A percentile compares a stretch with the other conserved stretches of the same genome.
phyloP scores from a whole-genome alignment of 1,140 invertebrate species.

The Heliconius nattereri region DNA sequence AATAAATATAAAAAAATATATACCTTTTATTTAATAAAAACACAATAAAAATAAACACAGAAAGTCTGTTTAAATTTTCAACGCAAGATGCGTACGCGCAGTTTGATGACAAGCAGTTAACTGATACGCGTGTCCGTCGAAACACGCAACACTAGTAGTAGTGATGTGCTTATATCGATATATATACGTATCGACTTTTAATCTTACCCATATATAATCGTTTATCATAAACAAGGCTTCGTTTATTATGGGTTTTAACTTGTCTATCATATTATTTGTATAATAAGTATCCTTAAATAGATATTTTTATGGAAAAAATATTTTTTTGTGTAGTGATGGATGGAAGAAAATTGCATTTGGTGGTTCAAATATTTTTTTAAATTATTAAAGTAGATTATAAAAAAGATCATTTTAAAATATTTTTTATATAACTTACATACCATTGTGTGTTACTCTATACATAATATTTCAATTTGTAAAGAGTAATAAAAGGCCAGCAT shows the following conservation, averaged over 20 bases:
- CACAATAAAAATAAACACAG: constrained; percentile 11
- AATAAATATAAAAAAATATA: constrained; percentile 1
- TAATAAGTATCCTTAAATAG: neutral
- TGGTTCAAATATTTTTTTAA: too few relatives aligned
- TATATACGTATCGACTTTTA: constrained; percentile 28
- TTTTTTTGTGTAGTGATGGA: too few relatives aligned
- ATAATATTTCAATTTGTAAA: too few relatives aligned
- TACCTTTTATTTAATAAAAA: constrained; percentile 21
- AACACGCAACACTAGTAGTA: constrained; percentile 29
- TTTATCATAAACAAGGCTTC: constrained; percentile 17
- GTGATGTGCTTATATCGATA: constrained; percentile 19
- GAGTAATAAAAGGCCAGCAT: too few relatives aligned
- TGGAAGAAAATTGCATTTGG: too few relatives aligned
- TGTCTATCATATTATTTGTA: neutral
- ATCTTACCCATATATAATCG: constrained; percentile 27
- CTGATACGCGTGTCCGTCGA: constrained; percentile 22
- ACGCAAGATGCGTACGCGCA: constrained; percentile 23
- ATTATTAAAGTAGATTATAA: too few relatives aligned
- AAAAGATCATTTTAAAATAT: too few relatives aligned
- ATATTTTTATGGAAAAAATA: too few relatives aligned
- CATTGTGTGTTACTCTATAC: too few relatives aligned
- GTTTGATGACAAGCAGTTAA: constrained; percentile 24
- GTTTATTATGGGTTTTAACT: neutral
- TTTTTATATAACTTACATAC: too few relatives aligned
- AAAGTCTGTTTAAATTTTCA: neutral